These are phyloP conservation scores for Cyprinella venusta DNA, from an alignment of 2,797 vertebrate species.

Conservation along the genomic window DNA sequence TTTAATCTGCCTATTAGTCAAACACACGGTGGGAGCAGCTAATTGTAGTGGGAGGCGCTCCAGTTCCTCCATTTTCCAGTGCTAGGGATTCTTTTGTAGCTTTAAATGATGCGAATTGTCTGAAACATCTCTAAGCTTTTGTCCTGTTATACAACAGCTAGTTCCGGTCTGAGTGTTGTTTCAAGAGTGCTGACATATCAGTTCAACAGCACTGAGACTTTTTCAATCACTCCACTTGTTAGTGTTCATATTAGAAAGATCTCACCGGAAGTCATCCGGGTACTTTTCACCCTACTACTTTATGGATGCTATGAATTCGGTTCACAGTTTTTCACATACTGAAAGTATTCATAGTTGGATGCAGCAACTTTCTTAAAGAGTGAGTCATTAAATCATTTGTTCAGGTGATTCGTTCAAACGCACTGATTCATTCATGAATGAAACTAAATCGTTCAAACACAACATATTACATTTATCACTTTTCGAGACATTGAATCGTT, in stretches of 20 bases:
- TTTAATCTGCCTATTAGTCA: slow-evolving; percentile 61
- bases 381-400: not conserved
- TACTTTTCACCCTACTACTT: not conserved
- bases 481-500: not conserved
- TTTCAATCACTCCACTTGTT: not conserved
- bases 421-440: not conserved
- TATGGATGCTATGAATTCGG: not conserved
- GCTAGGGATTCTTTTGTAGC: slow-evolving; percentile 46
- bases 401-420: not conserved
- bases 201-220: not conserved
- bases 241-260: not conserved
- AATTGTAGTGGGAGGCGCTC: slow-evolving; percentile 57
- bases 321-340: not conserved
- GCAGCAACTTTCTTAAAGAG: not conserved
- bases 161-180: not conserved
- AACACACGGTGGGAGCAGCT: slow-evolving; percentile 53
- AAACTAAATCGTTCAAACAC: no score
- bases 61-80: slow-evolving; percentile 47
- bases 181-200: slow-evolving; percentile 7
- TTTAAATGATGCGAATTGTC: slow-evolving; percentile 45
- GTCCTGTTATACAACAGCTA: slow-evolving; percentile 6
- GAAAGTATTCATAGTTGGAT: not conserved
- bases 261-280: not conserved
- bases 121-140: slow-evolving; percentile 22
- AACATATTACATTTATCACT: not conserved